Evolutionary conservation across 1,140 invertebrate genomes (phyloP), one percentile per base, ranked within the genome.

Genomic region (Platyscapa corneri): DNA sequence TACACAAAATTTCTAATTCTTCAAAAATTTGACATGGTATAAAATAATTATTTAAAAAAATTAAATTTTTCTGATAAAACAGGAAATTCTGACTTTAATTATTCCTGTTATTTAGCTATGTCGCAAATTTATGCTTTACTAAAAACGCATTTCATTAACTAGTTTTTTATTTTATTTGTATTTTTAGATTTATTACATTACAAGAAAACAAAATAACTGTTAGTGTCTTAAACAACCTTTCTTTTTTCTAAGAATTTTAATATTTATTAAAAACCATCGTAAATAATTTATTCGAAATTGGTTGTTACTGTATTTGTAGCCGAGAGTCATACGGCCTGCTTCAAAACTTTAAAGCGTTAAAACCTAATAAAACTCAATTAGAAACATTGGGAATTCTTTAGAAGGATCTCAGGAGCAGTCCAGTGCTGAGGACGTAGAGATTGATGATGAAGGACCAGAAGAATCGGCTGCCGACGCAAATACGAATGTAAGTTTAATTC

Each of bases 391-490:
- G 18, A 83, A 77, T 65, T 67, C 81, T 83, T 91, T 90, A 91
- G 89, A 92, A 93, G 92, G 92, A 90, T 91, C 91, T 92, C 88
- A 92, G 86, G 92, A 93, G 89, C 90, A 92, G 90, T 92, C 88
- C 88, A 92, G 91, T 90, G 89, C 88, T 87, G 92, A 92, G 89
- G 89, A 76, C 60, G 86, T 84, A 72, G 83, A 77, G 67, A 88
- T 83, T 49, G 91, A 91, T 74, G 90, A 92, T 89, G 84, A 82
- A 78, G 74, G 64, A 30, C 74, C 70, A 53, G 67, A 53, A 84
- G 83, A 80, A 14, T 89, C 87, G 88, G 90, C 88, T 83, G 89
- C 91, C 60, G 79, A 85, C 86, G 65, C 88, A 64, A 90, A 87
- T 86, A 88, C 89, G 60, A 84, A 89, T 78, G 90, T 90, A 82